Evolutionary conservation across 2,888 invertebrate genomes (phyloP).

Genomic region (Agriopis leucophaearia): DNA sequence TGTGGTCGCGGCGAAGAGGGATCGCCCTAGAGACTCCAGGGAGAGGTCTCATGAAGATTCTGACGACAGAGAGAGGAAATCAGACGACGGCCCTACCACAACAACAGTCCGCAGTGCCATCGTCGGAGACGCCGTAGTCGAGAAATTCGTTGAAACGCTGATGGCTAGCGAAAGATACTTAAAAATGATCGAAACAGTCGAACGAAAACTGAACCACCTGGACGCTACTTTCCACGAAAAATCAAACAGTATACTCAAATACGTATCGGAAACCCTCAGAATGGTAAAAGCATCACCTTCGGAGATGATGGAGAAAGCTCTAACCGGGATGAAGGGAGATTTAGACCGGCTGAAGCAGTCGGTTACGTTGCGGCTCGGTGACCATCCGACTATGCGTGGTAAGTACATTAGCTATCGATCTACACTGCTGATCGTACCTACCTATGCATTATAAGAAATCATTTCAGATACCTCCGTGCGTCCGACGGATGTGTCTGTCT

Average conservation of each 20-base stretch:
- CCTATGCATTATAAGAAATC: too few species aligned
- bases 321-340: slow-evolving; percentile 59
- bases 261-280: slow-evolving; percentile 66
- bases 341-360: slow-evolving; percentile 59
- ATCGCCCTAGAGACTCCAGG: slow-evolving; percentile 3
- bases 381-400: slow-evolving; percentile 61
- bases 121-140: slow-evolving; percentile 64
- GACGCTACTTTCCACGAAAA: slow-evolving; percentile 69
- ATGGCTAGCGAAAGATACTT: slow-evolving; percentile 73
- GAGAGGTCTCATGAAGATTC: neutral
- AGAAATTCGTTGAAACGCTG: slow-evolving; percentile 74
- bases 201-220: slow-evolving; percentile 67
- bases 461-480: too few species aligned
- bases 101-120: slow-evolving; percentile 45
- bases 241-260: slow-evolving; percentile 68
- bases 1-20: slow-evolving; percentile 13
- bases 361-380: slow-evolving; percentile 49
- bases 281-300: slow-evolving; percentile 54
- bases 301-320: slow-evolving; percentile 53
- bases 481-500: too few species aligned
- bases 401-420: slow-evolving; percentile 30
- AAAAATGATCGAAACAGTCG: slow-evolving; percentile 70
- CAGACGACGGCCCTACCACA: slow-evolving; percentile 32
- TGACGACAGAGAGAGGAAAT: slow-evolving; percentile 32
- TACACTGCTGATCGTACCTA: too few species aligned